Evolutionary conservation across 2,113 vertebrate species (phyloP).

Genomic region (Catharus minimus): DNA sequence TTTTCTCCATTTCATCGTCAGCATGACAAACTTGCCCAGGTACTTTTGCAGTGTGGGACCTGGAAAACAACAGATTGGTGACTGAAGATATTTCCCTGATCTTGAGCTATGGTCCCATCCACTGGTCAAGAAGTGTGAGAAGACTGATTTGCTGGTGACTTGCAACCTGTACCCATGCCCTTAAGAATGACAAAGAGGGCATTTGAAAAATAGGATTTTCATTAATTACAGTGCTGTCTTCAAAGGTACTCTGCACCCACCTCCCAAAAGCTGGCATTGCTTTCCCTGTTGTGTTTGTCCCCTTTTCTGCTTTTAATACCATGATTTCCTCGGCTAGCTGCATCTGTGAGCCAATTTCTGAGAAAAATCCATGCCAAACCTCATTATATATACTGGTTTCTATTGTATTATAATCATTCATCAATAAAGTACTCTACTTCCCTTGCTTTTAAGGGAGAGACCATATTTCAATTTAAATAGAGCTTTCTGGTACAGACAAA

Average conservation of each 20-base stretch:
- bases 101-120: background rate
- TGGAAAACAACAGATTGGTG: background rate
- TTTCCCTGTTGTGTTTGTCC: background rate
- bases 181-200: background rate
- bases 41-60: background rate
- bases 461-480: background rate
- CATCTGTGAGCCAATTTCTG: background rate
- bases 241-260: background rate
- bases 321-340: background rate
- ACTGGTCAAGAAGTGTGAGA: rapidly evolving
- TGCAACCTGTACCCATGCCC: rapidly evolving
- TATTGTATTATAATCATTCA: background rate
- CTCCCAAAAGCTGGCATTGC: background rate
- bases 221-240: background rate
- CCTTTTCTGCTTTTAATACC: background rate
- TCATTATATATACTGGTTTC: background rate
- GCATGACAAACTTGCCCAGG: background rate
- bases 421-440: background rate
- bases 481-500: background rate
- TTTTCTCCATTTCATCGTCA: background rate
- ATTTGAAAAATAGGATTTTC: background rate
- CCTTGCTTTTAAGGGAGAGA: background rate
- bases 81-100: background rate
- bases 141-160: background rate
- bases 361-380: background rate